Evolutionary conservation across 1,140 invertebrate species (phyloP).

Genomic region (Drosophila prosaltans): DNA sequence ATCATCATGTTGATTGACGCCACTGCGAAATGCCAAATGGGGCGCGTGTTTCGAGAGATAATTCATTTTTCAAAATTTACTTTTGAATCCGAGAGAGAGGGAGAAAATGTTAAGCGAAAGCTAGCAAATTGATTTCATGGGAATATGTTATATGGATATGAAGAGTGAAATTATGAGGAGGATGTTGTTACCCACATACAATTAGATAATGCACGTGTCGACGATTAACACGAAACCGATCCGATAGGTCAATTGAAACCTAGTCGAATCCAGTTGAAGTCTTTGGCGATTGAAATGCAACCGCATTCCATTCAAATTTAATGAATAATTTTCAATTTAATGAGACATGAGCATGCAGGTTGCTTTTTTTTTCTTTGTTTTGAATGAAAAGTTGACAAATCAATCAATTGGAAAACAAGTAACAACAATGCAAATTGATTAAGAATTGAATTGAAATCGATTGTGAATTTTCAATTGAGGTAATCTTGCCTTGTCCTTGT

Average conservation of each 20-base stretch:
- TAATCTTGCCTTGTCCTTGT: too few relatives aligned
- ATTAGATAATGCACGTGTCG: constrained; percentile 32
- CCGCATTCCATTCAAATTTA: neutral
- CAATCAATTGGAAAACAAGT: neutral
- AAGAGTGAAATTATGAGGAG: constrained; percentile 12
- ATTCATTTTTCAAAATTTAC: constrained; percentile 44
- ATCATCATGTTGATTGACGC: constrained; percentile 8
- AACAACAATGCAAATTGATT: too few relatives aligned
- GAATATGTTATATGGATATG: constrained; percentile 13
- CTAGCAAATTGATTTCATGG: constrained; percentile 60
- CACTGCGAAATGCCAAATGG: constrained; percentile 11
- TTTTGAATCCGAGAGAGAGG: constrained; percentile 6
- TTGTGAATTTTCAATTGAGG: too few relatives aligned
- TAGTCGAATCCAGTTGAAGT: neutral
- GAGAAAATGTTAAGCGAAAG: constrained; percentile 14
- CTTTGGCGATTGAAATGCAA: neutral
- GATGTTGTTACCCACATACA: neutral
- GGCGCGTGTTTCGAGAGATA: constrained; percentile 40
- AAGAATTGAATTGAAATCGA: too few relatives aligned
- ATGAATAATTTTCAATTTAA: constrained; percentile 7
- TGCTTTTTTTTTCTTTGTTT: too few relatives aligned
- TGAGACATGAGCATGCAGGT: neutral
- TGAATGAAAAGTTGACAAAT: neutral
- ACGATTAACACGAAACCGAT: constrained; percentile 4
- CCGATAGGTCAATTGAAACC: neutral